Conservation (phyloP, 2,888 invertebrate genomes). For the Ligdia adustata region DNA sequence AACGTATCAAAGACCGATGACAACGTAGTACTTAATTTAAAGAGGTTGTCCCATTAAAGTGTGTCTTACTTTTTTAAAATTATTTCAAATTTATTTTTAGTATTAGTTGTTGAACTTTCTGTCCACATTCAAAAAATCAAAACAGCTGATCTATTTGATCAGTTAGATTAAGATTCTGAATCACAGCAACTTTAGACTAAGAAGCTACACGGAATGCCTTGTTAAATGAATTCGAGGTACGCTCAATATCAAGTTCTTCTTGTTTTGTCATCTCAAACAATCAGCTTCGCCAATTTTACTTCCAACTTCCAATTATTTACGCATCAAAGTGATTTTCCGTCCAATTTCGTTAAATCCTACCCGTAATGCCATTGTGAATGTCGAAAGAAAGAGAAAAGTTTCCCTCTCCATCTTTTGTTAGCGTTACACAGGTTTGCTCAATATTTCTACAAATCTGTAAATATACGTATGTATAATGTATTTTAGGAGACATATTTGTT, state of each 20-base stretch:
- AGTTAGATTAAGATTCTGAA: too few relatives aligned
- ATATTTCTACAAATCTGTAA: conserved; percentile 30
- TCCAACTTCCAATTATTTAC: conserved; percentile 65
- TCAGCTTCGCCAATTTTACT: conserved; percentile 52
- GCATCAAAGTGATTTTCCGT: conserved; percentile 62
- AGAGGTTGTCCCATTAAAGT: too few relatives aligned
- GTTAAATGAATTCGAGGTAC: not conserved
- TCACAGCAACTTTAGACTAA: not conserved
- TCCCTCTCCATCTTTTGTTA: conserved; percentile 43
- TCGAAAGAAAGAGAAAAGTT: conserved; percentile 49
- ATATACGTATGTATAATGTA: conserved; percentile 9
- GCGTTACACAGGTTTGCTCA: conserved; percentile 43
- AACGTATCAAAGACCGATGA: too few relatives aligned
- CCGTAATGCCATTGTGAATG: conserved; percentile 59
- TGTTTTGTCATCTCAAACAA: conserved; percentile 35
- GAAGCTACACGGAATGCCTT: not conserved
- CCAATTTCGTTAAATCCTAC: conserved; percentile 56
- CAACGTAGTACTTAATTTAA: too few relatives aligned
- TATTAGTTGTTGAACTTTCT: too few relatives aligned
- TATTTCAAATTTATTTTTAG: too few relatives aligned
- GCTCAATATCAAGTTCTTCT: conserved; percentile 23
- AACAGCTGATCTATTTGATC: too few relatives aligned
- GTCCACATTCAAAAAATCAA: too few relatives aligned
- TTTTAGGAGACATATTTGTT: conserved; percentile 6
- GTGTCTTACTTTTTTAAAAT: too few relatives aligned